These are phyloP conservation scores for Dynastes grantii DNA, from an alignment of 2,888 invertebrate species.

Conservation along the genomic window DNA sequence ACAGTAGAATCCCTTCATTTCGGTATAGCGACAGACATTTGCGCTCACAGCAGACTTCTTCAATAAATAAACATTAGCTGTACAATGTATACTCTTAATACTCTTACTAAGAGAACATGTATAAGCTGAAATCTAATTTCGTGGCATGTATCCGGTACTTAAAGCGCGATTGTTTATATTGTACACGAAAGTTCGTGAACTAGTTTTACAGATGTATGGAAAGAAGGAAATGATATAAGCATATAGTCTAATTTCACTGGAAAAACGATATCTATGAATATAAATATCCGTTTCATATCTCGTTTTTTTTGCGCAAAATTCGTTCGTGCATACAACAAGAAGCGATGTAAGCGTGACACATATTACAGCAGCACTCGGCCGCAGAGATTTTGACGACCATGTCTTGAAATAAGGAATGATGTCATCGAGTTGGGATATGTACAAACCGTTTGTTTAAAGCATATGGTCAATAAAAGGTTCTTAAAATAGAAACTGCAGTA, in stretches of 20 bases:
- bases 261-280: not conserved
- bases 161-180: conserved; percentile 17
- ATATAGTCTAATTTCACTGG: not conserved
- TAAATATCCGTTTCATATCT: not conserved
- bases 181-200: conserved; percentile 24
- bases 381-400: conserved; percentile 38
- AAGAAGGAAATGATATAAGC: conserved; percentile 11
- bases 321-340: not conserved
- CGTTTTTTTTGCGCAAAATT: not conserved
- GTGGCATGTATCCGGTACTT: conserved; percentile 30
- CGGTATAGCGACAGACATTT: conserved; percentile 7
- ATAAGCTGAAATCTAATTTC: conserved; percentile 25
- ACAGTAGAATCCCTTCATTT: not conserved
- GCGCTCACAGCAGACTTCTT: conserved; percentile 27
- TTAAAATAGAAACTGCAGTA: conserved; percentile 49
- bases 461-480: conserved; percentile 48
- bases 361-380: not conserved
- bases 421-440: conserved; percentile 45
- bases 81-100: not conserved
- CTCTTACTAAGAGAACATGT: conserved; percentile 17
- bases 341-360: conserved; percentile 13
- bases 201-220: conserved; percentile 25
- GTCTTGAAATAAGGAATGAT: conserved; percentile 45
- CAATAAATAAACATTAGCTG: conserved; percentile 33
- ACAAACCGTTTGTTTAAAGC: conserved; percentile 45